Conservation (phyloP, 2,797 vertebrate species). For the Sebastes hubbsi region DNA sequence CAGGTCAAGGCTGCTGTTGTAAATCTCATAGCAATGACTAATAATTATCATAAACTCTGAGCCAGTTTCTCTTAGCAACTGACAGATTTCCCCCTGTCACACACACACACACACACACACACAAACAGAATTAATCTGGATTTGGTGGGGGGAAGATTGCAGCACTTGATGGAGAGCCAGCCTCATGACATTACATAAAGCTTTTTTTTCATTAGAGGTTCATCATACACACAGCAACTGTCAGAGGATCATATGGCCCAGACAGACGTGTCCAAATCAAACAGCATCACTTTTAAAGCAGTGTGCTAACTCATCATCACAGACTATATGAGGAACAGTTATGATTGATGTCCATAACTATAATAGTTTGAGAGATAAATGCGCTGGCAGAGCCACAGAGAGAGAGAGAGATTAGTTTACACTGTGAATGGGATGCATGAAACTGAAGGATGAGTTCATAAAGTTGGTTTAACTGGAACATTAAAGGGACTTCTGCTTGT, state of each 20-base stretch:
- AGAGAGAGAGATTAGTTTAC: background rate
- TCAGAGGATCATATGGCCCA: conserved; percentile 15
- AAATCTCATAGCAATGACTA: background rate
- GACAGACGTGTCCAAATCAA: conserved; percentile 22
- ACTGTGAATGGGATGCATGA: background rate
- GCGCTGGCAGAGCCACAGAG: background rate
- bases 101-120: background rate
- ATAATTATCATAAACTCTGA: conserved; percentile 20
- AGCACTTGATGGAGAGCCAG: conserved; percentile 77
- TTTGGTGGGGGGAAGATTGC: conserved; percentile 82
- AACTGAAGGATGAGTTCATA: background rate
- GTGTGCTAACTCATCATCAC: background rate
- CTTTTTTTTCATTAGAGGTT: conserved; percentile 80
- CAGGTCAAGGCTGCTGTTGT: background rate
- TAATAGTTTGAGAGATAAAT: background rate
- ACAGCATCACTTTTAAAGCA: background rate
- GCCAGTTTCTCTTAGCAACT: conserved; percentile 25
- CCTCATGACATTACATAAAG: conserved; percentile 83
- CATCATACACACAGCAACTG: conserved; percentile 63
- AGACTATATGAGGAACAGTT: background rate
- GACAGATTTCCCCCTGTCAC: conserved; percentile 19
- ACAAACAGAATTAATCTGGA: conserved; percentile 72
- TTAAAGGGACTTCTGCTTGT: background rate
- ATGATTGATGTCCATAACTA: background rate
- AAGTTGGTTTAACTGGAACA: background rate